These are phyloP conservation scores for Sphecodes monilicornis DNA, from an alignment of 2,888 invertebrate species.

Conservation along the genomic window DNA sequence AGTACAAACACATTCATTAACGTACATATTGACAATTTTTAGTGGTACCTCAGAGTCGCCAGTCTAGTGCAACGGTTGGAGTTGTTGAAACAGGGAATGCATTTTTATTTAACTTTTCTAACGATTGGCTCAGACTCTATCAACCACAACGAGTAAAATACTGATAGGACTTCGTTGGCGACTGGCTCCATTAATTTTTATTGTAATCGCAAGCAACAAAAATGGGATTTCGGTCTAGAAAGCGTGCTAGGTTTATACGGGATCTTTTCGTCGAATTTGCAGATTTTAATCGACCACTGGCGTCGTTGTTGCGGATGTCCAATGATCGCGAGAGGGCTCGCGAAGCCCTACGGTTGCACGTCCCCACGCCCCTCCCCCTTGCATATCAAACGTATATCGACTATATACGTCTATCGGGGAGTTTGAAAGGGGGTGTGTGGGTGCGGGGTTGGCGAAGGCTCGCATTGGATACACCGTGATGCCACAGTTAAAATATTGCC, in stretches of 20 bases:
- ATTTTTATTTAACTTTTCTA: too few species aligned
- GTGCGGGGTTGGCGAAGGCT: constrained; percentile 47
- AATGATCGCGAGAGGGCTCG: constrained; percentile 3
- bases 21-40: too few species aligned
- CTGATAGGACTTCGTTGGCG: too few species aligned
- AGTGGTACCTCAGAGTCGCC: too few species aligned
- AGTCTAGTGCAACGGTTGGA: too few species aligned
- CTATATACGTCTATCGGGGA: background rate
- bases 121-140: too few species aligned
- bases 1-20: too few species aligned
- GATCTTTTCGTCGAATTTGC: background rate
- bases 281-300: background rate
- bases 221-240: background rate
- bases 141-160: too few species aligned
- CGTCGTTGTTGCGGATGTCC: background rate
- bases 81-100: too few species aligned
- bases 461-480: constrained; percentile 68
- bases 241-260: background rate
- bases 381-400: constrained; percentile 9
- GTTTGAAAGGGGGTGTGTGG: background rate
- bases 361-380: background rate
- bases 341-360: background rate
- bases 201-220: too few species aligned
- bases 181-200: too few species aligned
- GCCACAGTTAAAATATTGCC: constrained; percentile 78